These are phyloP conservation scores for Eptesicus fuscus DNA, from an alignment of 2,113 vertebrate species.

Conservation along the genomic window DNA sequence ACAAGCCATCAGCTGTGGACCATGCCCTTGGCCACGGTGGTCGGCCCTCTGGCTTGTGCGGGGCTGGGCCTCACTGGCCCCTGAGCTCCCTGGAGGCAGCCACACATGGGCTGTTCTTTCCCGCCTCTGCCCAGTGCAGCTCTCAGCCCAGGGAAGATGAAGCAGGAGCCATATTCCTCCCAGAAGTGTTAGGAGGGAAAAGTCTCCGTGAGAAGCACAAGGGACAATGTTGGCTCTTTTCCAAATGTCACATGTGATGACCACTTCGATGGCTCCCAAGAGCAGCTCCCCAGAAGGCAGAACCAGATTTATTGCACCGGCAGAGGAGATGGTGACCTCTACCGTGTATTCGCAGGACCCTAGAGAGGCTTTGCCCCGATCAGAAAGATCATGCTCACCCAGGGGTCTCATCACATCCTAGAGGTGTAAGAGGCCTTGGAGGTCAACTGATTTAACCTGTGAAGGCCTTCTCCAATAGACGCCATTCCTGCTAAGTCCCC, in stretches of 20 bases:
- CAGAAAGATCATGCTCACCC: constrained; percentile 41
- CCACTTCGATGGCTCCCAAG: constrained; percentile 22
- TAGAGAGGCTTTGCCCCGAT: constrained; percentile 9
- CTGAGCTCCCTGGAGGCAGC: neutral
- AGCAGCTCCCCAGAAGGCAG: constrained; percentile 1
- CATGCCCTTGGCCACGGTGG: fast-evolving
- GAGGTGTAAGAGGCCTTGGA: neutral
- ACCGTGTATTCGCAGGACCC: neutral
- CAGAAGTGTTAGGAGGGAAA: neutral
- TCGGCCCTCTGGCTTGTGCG: neutral
- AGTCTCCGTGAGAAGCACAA: neutral
- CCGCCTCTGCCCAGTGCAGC: neutral
- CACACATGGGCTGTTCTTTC: neutral
- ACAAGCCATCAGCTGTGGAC: neutral
- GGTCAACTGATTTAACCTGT: neutral
- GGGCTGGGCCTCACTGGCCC: neutral
- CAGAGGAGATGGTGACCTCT: constrained; percentile 34
- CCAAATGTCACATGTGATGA: constrained; percentile 30
- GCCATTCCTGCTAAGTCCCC: neutral
- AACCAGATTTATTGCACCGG: neutral
- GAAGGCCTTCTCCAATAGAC: neutral
- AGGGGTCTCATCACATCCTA: neutral
- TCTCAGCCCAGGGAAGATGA: neutral
- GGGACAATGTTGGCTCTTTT: constrained; percentile 25
- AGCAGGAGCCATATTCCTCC: neutral